phyloP scores from a whole-genome alignment of 2,113 vertebrate genomes.

The Lagopus muta region DNA sequence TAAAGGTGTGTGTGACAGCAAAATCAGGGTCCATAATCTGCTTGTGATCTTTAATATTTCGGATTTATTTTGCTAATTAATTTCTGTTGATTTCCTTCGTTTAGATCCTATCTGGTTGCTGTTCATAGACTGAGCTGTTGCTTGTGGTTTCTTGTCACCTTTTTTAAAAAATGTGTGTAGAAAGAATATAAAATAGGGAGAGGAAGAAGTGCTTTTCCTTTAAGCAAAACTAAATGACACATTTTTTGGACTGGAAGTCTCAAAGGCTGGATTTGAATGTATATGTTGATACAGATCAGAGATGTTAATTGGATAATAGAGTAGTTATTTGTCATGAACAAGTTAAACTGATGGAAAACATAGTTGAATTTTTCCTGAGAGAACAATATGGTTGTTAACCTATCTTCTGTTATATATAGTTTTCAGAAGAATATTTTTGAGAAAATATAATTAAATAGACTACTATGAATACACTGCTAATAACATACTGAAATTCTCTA shows the following conservation, averaged over 20 bases:
- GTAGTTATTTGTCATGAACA: neutral
- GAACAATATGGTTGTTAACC: neutral
- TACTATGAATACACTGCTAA: neutral
- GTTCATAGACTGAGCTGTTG: neutral
- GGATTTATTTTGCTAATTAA: neutral
- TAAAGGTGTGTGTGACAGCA: neutral
- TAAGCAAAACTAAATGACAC: neutral
- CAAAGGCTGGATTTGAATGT: neutral
- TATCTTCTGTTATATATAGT: neutral
- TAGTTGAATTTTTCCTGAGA: neutral
- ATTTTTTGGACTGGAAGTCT: neutral
- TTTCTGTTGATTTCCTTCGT: neutral
- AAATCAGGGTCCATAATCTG: neutral
- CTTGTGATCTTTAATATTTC: neutral
- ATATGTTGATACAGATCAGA: neutral
- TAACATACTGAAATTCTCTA: neutral
- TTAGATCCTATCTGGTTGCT: neutral
- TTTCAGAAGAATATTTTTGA: neutral
- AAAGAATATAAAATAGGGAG: neutral
- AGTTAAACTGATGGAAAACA: neutral
- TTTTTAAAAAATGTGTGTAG: accelerated
- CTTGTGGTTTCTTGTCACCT: neutral
- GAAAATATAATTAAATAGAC: neutral
- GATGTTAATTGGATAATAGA: neutral
- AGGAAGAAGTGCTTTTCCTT: neutral